These are phyloP conservation scores for Choloepus didactylus DNA, from an alignment of 2,797 vertebrate genomes.

Conservation along the genomic window DNA sequence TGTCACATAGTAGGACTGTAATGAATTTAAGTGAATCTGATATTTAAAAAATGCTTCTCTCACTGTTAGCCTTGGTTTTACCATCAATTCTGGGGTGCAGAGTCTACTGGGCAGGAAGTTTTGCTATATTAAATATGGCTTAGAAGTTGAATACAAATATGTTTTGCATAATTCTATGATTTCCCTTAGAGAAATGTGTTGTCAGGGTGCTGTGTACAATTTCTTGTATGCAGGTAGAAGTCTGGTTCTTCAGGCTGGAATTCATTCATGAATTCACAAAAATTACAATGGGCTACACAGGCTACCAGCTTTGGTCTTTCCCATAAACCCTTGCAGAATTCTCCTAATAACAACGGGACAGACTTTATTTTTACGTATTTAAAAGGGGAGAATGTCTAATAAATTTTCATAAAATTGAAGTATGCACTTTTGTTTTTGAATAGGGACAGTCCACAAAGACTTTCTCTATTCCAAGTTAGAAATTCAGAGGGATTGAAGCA, in stretches of 20 bases:
- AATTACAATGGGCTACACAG: background rate
- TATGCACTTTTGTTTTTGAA: background rate
- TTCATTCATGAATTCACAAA: background rate
- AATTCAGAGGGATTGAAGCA: constrained; percentile 4
- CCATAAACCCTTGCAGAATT: background rate
- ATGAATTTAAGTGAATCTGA: background rate
- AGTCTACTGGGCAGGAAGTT: background rate
- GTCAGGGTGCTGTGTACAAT: background rate
- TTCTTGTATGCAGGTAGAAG: background rate
- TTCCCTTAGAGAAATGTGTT: background rate
- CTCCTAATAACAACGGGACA: background rate
- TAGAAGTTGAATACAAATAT: background rate
- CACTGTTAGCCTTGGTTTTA: background rate
- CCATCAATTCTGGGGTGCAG: no score
- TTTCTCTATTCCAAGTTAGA: background rate
- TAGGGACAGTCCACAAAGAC: background rate
- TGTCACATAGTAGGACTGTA: background rate
- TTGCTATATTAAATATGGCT: background rate
- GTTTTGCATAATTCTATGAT: background rate
- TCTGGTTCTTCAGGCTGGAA: background rate
- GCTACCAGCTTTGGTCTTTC: background rate
- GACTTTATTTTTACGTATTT: background rate
- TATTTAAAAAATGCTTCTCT: background rate
- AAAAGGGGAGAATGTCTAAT: background rate
- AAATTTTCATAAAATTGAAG: background rate